A percentile compares a stretch with the other conserved stretches of the same genome.
Conservation (phyloP, 2,113 vertebrate species). For the Phycodurus eques region DNA sequence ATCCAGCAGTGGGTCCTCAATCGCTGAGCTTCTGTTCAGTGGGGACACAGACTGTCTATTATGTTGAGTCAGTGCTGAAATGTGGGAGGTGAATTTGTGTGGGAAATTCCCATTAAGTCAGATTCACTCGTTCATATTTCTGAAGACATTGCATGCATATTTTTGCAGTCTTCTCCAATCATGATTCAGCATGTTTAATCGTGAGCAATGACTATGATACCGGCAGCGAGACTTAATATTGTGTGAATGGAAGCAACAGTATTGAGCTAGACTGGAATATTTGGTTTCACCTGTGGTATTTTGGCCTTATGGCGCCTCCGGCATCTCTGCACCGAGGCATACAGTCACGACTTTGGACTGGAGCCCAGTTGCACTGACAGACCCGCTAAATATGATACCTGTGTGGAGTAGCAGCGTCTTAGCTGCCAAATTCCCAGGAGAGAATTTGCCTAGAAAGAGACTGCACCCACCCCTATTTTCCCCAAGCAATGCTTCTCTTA, state of each 20-base stretch:
- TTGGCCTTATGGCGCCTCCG: conserved; percentile 87
- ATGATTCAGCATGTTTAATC: conserved; percentile 37
- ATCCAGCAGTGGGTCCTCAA: conserved; percentile 43
- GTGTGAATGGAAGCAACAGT: conserved; percentile 50
- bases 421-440: conserved; percentile 80
- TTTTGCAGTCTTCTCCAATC: conserved; percentile 1
- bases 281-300: conserved; percentile 87
- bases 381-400: conserved; percentile 84
- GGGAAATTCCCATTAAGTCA: conserved; percentile 34
- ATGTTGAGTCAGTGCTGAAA: conserved; percentile 33
- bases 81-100: conserved; percentile 56
- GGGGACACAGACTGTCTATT: conserved; percentile 40
- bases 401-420: conserved; percentile 77
- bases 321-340: conserved; percentile 82
- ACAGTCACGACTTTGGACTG: conserved; percentile 82
- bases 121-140: conserved; percentile 31
- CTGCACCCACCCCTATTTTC: conserved; percentile 15
- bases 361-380: conserved; percentile 79
- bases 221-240: conserved; percentile 26
- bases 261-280: conserved; percentile 77
- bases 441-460: conserved; percentile 75
- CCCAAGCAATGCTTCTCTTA: conserved; percentile 59
- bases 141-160: conserved; percentile 14
- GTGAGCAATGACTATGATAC: conserved; percentile 31
- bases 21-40: conserved; percentile 30